phyloP scores from a whole-genome alignment of 2,888 invertebrate species.

The Temnothorax unifasciatus region DNA sequence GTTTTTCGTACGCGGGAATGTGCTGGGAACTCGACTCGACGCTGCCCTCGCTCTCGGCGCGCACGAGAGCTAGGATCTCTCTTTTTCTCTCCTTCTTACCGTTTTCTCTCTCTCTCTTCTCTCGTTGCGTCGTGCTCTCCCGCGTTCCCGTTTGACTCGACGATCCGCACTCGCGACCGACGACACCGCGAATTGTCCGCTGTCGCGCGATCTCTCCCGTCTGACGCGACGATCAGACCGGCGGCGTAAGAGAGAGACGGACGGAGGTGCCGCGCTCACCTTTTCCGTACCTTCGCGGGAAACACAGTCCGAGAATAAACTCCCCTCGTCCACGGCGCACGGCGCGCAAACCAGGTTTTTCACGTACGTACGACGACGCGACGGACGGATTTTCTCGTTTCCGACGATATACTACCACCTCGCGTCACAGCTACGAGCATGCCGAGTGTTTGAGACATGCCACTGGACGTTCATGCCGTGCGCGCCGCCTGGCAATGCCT shows the following conservation, averaged over 20 bases:
- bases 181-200: slow-evolving; percentile 2
- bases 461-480: slow-evolving; percentile 82
- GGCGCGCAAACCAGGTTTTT: background rate
- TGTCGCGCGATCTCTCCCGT: background rate
- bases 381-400: slow-evolving; percentile 69
- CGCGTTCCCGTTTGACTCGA: slow-evolving; percentile 46
- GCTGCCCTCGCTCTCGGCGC: slow-evolving; percentile 22
- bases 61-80: background rate
- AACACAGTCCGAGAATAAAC: background rate
- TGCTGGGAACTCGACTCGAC: slow-evolving; percentile 34
- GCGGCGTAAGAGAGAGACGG: background rate
- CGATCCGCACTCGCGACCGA: slow-evolving; percentile 47
- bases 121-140: background rate
- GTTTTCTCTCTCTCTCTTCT: slow-evolving; percentile 11
- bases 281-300: background rate
- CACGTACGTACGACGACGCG: slow-evolving; percentile 37
- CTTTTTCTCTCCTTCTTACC: background rate
- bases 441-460: slow-evolving; percentile 84
- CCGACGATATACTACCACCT: slow-evolving; percentile 75
- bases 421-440: slow-evolving; percentile 82
- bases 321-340: background rate
- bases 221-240: background rate
- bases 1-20: slow-evolving; percentile 50
- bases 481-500: slow-evolving; percentile 77
- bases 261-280: background rate